Conservation (phyloP, 2,797 vertebrate genomes). For the Epinephelus coioides region DNA sequence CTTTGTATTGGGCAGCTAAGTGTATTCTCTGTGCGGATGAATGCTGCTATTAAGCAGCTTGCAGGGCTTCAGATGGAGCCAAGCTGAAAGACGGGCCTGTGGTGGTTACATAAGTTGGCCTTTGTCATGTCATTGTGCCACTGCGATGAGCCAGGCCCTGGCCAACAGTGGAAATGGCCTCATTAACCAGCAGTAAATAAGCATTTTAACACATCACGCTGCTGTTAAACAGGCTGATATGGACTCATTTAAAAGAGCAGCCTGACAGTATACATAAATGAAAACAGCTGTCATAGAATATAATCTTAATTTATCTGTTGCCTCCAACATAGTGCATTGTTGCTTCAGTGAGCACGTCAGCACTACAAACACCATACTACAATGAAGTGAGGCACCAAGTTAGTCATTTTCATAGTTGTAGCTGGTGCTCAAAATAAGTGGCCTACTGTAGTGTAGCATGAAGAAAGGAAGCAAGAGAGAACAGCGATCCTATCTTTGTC, state of each 20-base stretch:
- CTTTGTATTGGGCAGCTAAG: conserved; percentile 45
- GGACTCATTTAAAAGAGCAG: background rate
- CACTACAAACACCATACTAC: no score
- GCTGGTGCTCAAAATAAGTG: no score
- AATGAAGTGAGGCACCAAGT: no score
- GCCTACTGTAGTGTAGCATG: no score
- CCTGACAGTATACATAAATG: background rate
- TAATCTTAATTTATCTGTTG: no score
- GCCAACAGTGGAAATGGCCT: conserved; percentile 53
- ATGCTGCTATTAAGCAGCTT: conserved; percentile 67
- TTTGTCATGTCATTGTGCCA: conserved; percentile 69
- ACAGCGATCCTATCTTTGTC: no score
- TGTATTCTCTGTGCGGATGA: conserved; percentile 61
- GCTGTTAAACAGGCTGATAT: conserved; percentile 20
- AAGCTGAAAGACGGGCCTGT: conserved; percentile 72
- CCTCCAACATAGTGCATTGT: no score
- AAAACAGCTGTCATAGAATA: no score
- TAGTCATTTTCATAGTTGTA: no score
- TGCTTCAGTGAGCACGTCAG: no score
- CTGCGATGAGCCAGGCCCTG: conserved; percentile 48
- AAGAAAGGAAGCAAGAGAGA: no score
- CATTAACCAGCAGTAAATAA: conserved; percentile 55
- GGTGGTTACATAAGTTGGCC: conserved; percentile 74
- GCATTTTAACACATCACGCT: conserved; percentile 26
- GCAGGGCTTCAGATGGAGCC: conserved; percentile 52